Evolutionary conservation across 2,888 invertebrate genomes (phyloP).

Genomic region (Melanophora roralis): DNA sequence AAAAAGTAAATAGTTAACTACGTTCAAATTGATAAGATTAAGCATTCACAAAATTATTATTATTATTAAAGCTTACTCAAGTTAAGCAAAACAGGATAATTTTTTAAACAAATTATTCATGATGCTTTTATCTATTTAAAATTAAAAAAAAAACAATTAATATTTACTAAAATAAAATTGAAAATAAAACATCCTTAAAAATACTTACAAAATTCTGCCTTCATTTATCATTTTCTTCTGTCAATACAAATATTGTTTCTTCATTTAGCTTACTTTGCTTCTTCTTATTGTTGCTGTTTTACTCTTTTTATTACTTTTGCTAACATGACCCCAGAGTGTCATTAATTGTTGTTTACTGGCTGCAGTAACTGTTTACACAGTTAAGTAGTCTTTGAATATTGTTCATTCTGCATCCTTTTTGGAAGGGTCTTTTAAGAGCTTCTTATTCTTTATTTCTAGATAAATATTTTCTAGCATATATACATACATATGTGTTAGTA

Average conservation of each 20-base stretch:
- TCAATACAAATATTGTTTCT: not conserved
- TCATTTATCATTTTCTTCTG: not conserved
- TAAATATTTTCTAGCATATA: too few relatives aligned
- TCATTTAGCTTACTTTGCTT: not conserved
- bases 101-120: slow-evolving; percentile 7
- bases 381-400: not conserved
- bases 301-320: not conserved
- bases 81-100: not conserved
- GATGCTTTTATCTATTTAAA: too few relatives aligned
- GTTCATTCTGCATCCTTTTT: not conserved
- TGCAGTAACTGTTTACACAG: not conserved
- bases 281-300: not conserved
- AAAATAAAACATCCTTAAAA: too few relatives aligned
- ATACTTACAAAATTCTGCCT: too few relatives aligned
- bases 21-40: too few relatives aligned
- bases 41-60: too few relatives aligned
- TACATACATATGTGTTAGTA: not conserved
- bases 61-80: too few relatives aligned
- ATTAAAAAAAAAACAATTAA: too few relatives aligned
- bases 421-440: not conserved
- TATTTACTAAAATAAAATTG: too few relatives aligned
- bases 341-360: not conserved
- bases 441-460: not conserved
- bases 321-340: not conserved
- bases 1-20: too few relatives aligned